Base-by-base conservation (phyloP, 2,888 invertebrate genomes). In the Phyto melanocephala region DNA sequence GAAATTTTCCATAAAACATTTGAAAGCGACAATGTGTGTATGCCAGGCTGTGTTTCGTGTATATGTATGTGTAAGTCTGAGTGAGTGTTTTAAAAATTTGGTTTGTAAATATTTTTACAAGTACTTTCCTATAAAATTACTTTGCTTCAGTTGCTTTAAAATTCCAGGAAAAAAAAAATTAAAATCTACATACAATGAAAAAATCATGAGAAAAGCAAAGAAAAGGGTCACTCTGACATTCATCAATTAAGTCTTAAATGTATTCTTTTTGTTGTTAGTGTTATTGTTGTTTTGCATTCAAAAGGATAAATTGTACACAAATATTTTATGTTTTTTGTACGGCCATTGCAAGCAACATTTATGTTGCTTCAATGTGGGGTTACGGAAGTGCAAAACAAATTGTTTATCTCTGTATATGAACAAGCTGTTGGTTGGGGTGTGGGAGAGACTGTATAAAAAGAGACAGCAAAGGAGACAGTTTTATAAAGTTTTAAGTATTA, bases 211-310 rank as follows among this genome's bases (percentile, higher is more conserved):
- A 33, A 52, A 13, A 28, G 20, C 17, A 47, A 81, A 24, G 17
- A 11, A 74, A 60, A 50, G 72, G 67, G 76, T 81, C 72, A 74
- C 62, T 81, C 77, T 77, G 72, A 65, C 81, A 74, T 75, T 70
- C 74, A 74, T 75, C 74, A 82, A 82, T 78, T 82, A 75, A 75
- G 52, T 47, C 65, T 70, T 70, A 74, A 81, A 77, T 77, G 47
- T 67, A 45, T 62, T 13, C 40, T 22, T 72, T 42, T 63, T 47
- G 4, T 17, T 28, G 28, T 10, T 33, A 22, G 2, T 52, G 13
- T 45, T 37, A 58, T 63, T 58, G 7, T 70, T 70, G 47, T 77
- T 70, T 56, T 54, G 8, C 35, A 13, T 54, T 37, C 45, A 56
- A 78, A 71, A 58, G 56, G 58, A 72, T 72, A 63, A 37, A 68